These are phyloP conservation scores for Lipophrys pholis DNA, from an alignment of 2,113 vertebrate species.

Conservation along the genomic window DNA sequence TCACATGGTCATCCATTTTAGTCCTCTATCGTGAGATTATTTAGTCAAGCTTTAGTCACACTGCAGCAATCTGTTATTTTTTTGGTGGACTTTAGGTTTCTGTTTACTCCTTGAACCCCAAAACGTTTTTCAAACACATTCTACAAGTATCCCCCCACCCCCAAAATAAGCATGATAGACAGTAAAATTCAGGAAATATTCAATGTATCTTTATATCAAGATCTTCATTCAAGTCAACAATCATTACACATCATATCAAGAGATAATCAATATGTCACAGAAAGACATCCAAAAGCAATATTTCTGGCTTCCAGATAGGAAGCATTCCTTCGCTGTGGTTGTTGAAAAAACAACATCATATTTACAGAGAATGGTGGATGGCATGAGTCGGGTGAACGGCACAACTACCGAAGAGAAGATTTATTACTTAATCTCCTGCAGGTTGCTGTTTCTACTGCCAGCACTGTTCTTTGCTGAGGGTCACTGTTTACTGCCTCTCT, in stretches of 20 bases:
- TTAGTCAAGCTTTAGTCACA: slow-evolving; percentile 41
- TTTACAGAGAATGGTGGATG: slow-evolving; percentile 55
- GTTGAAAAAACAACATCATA: slow-evolving; percentile 53
- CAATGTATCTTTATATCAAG: slow-evolving; percentile 71
- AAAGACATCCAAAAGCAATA: slow-evolving; percentile 74
- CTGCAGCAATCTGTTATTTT: slow-evolving; percentile 30
- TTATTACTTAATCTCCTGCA: slow-evolving; percentile 55
- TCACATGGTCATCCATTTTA: slow-evolving; percentile 28
- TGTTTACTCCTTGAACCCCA: background rate
- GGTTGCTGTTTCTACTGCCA: slow-evolving; percentile 61
- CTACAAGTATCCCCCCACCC: background rate
- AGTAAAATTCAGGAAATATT: slow-evolving; percentile 45
- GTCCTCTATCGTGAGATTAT: slow-evolving; percentile 20
- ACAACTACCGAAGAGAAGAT: slow-evolving; percentile 33
- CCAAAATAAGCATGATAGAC: too few species aligned
- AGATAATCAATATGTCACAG: slow-evolving; percentile 73
- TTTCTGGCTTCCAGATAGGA: slow-evolving; percentile 70
- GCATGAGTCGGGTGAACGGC: slow-evolving; percentile 10
- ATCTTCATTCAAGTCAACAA: slow-evolving; percentile 66
- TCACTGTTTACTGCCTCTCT: background rate
- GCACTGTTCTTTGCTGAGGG: slow-evolving; percentile 35
- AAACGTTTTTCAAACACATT: background rate
- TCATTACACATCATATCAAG: slow-evolving; percentile 59
- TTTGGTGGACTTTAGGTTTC: background rate
- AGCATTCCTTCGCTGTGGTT: slow-evolving; percentile 67